phyloP scores from a whole-genome alignment of 2,888 invertebrate species.

The Blera fallax region DNA sequence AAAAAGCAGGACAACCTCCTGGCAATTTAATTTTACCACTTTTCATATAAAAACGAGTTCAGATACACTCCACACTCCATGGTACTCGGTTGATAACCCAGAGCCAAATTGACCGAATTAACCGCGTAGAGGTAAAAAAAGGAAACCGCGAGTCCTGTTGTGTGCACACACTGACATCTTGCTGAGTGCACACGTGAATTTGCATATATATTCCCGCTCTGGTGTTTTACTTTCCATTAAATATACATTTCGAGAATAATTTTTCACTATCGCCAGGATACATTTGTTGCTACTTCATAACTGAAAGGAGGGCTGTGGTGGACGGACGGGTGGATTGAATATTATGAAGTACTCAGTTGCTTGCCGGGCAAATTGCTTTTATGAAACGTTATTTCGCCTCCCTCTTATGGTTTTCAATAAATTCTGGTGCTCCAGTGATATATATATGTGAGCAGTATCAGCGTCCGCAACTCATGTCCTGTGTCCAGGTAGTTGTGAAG shows the following conservation, averaged over 20 bases:
- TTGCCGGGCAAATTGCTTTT: neutral
- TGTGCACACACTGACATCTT: neutral
- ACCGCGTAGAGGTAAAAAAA: neutral
- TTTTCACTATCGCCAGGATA: conserved; percentile 8
- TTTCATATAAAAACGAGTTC: neutral
- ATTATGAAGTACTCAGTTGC: conserved; percentile 2
- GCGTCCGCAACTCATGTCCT: neutral
- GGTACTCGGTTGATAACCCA: neutral
- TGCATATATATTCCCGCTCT: neutral
- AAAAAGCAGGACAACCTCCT: neutral
- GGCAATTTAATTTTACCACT: conserved; percentile 3
- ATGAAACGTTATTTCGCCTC: conserved; percentile 7
- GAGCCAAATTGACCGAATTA: neutral
- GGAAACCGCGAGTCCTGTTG: conserved; percentile 1
- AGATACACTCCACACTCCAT: neutral
- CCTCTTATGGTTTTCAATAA: conserved; percentile 18
- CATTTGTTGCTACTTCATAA: neutral
- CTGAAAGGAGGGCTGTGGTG: neutral
- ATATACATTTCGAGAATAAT: conserved; percentile 9
- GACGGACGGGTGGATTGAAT: neutral
- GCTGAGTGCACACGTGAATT: conserved; percentile 15
- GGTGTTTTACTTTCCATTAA: conserved; percentile 6
- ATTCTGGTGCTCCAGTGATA: conserved; percentile 12
- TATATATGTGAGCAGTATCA: too few relatives aligned
- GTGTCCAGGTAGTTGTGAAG: neutral